These are phyloP conservation scores for Tipula confusa DNA, from an alignment of 2,888 invertebrate species.

Conservation along the genomic window DNA sequence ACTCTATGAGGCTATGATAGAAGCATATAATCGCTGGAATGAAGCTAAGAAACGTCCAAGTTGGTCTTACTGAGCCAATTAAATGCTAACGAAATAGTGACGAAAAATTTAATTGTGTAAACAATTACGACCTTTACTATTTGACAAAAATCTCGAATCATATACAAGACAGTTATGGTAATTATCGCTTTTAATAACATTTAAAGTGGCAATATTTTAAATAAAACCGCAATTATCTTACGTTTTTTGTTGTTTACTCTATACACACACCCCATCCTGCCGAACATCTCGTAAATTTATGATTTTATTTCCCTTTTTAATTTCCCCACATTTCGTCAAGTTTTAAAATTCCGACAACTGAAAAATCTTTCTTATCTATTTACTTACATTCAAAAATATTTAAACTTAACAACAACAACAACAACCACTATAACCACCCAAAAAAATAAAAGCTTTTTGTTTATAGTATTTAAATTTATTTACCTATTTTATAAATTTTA, in stretches of 20 bases:
- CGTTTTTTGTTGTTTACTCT: neutral
- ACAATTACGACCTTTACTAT: too few species aligned
- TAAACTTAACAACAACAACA: neutral
- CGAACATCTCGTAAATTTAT: neutral
- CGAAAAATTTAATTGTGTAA: too few species aligned
- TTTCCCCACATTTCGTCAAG: neutral
- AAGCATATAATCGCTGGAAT: too few species aligned
- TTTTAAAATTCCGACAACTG: neutral
- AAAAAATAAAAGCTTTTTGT: neutral
- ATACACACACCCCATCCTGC: neutral
- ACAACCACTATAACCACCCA: neutral
- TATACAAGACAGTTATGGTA: neutral
- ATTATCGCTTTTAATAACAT: neutral
- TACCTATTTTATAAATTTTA: neutral
- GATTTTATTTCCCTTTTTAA: neutral
- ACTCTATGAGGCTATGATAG: too few species aligned
- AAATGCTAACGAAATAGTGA: too few species aligned
- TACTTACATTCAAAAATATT: neutral
- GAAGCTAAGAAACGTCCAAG: too few species aligned
- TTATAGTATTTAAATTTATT: neutral
- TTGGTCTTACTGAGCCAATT: too few species aligned
- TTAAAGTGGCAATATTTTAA: neutral
- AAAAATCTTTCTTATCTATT: neutral
- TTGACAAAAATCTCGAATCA: neutral
- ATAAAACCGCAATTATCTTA: neutral